These are phyloP conservation scores for Rhopalosiphum nymphaeae DNA, from an alignment of 2,888 invertebrate genomes.

Conservation along the genomic window DNA sequence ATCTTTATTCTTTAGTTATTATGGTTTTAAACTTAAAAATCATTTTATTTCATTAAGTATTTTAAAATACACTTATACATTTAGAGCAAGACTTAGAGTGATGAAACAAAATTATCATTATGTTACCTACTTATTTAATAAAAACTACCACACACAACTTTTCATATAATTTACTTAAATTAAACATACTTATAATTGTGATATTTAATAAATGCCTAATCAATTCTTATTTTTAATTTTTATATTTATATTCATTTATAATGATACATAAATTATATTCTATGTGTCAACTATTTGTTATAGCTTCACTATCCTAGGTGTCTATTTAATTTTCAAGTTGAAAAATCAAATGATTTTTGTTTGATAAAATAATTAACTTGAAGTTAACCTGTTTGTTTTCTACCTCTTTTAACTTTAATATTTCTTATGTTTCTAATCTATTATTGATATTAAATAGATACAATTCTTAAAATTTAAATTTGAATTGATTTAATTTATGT, in stretches of 20 bases:
- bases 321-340: not conserved
- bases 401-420: not conserved
- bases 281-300: not conserved
- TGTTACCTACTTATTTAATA: not conserved
- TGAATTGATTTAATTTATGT: constrained; percentile 26
- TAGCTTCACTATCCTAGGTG: not conserved
- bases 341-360: not conserved
- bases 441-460: not conserved
- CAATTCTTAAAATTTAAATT: not conserved
- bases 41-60: not conserved
- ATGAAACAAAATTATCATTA: not conserved
- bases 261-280: too few species aligned
- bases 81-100: not conserved
- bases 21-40: not conserved
- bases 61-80: not conserved
- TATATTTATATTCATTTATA: not conserved
- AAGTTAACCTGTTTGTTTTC: not conserved
- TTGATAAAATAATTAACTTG: not conserved
- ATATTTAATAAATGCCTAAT: not conserved
- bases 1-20: not conserved
- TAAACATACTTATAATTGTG: not conserved
- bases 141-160: not conserved
- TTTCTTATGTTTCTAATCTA: not conserved
- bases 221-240: not conserved
- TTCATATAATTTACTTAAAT: not conserved